A percentile compares a stretch with the other conserved stretches of the same genome.
These are phyloP conservation scores for Scyliorhinus canicula DNA, from an alignment of 2,797 vertebrate genomes.

Conservation along the genomic window DNA sequence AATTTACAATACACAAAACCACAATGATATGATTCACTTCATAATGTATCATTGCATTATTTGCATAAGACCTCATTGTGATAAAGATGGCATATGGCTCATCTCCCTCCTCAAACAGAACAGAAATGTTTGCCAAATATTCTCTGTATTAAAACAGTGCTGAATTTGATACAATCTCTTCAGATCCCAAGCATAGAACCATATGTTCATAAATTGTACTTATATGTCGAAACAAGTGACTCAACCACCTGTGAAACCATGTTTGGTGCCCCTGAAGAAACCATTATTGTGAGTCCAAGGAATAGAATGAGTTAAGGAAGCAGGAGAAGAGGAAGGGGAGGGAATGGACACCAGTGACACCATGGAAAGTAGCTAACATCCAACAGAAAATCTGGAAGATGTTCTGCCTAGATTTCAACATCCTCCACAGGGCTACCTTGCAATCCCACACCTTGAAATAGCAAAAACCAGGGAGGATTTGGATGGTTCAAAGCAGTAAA, in stretches of 20 bases:
- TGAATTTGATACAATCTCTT: not conserved
- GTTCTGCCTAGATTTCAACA: not conserved
- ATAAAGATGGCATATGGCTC: not conserved
- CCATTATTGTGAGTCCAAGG: not conserved
- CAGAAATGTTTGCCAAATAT: not conserved
- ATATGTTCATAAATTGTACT: conserved; percentile 24
- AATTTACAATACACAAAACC: not conserved
- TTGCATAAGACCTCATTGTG: not conserved
- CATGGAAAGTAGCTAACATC: not conserved
- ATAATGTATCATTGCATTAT: not conserved
- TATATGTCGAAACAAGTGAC: not conserved
- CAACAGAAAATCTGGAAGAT: not conserved
- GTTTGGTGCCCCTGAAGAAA: not conserved
- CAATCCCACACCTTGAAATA: not conserved
- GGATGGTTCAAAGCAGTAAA: not conserved
- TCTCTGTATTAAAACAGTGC: not conserved
- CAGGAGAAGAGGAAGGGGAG: not conserved
- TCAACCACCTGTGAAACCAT: not conserved
- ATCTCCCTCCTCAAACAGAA: not conserved
- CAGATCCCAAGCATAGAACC: not conserved
- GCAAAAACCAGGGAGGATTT: not conserved
- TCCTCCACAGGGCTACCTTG: not conserved
- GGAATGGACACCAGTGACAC: not conserved
- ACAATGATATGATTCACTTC: not conserved
- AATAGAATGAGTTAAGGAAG: not conserved